These are phyloP conservation scores for Melipona beecheii DNA, from an alignment of 2,888 invertebrate genomes.

Conservation along the genomic window DNA sequence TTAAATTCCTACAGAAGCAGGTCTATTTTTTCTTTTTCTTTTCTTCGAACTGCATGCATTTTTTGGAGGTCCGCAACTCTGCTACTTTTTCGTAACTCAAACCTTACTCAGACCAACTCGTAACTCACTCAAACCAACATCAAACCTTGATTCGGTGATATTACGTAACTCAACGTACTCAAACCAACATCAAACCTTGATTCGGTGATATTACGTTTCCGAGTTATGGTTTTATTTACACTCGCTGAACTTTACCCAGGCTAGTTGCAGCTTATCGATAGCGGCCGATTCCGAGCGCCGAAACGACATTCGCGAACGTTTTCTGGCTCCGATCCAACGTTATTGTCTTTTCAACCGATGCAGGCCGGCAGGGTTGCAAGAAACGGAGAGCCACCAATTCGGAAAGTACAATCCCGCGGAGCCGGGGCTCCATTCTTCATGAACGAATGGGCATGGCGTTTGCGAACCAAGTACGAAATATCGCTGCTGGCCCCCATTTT, in stretches of 20 bases:
- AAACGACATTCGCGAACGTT: constrained; percentile 26
- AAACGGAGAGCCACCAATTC: constrained; percentile 61
- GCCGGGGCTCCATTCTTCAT: constrained; percentile 66
- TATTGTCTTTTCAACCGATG: constrained; percentile 62
- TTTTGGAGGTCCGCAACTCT: not conserved
- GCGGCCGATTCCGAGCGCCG: constrained; percentile 10
- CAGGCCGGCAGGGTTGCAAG: constrained; percentile 45
- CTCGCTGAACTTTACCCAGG: not conserved
- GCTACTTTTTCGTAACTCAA: too few relatives aligned
- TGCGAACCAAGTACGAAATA: constrained; percentile 69
- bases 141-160: not conserved
- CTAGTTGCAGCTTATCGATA: constrained; percentile 5
- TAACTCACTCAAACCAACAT: not conserved
- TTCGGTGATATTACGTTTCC: not conserved
- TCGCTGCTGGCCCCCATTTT: constrained; percentile 47
- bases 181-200: not conserved
- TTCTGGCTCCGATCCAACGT: constrained; percentile 49
- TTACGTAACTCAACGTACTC: not conserved
- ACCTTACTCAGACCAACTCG: too few relatives aligned
- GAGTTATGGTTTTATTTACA: not conserved
- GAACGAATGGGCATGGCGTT: constrained; percentile 66
- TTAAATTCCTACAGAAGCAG: too few relatives aligned
- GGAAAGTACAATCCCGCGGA: constrained; percentile 63
- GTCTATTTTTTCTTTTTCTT: too few relatives aligned
- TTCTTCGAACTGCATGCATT: too few relatives aligned